Evolutionary conservation across 2,888 invertebrate species (phyloP), one percentile per base, ranked within the genome.

Genomic region (Dicranocentrus wangi): DNA sequence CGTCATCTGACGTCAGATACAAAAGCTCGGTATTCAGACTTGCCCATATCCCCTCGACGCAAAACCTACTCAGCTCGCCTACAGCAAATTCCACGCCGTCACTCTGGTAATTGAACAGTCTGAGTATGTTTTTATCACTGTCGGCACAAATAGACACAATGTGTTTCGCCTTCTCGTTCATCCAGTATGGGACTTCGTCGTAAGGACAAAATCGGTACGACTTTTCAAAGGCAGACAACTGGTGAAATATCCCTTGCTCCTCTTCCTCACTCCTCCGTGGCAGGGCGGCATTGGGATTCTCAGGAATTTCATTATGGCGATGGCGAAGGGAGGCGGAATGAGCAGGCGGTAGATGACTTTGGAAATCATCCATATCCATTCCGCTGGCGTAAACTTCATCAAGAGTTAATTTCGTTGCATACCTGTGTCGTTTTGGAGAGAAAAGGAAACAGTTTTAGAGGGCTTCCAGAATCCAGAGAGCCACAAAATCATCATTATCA

Each of bases 1-100:
- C 90, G 84, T 90, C 90, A 85, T 90, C 90, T 78, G 90, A 90
- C 61, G 90, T 90, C 85, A 90, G 87, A 86, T 90, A 90, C 32
- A 90, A 87, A 27, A 90, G 87, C 86, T 90, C 90, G 43, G 89
- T 87, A 73, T 88, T 88, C 28, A 90, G 88, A 82, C 89, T 89
- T n/a, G 89, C 88, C 90, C 90, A 90, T 86, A 90, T 88, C 0
- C 89, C 89, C 70, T 87, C 85, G 1, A 86, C 83, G 53, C 81
- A 77, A 32, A 55, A 28, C 88, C 86, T 70, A 10, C 76, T 82
- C 25, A 87, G 17, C 69, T 83, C 79, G 0, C 86, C 87, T 0
- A 87, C 71, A 3, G 71, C 55, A 58, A 86, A 85, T 32, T 85
- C 83, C 0, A 86, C 84, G 10, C 86, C 86, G 1, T 80, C 69